phyloP scores from a whole-genome alignment of 2,113 vertebrate species.

The Gopherus evgoodei region DNA sequence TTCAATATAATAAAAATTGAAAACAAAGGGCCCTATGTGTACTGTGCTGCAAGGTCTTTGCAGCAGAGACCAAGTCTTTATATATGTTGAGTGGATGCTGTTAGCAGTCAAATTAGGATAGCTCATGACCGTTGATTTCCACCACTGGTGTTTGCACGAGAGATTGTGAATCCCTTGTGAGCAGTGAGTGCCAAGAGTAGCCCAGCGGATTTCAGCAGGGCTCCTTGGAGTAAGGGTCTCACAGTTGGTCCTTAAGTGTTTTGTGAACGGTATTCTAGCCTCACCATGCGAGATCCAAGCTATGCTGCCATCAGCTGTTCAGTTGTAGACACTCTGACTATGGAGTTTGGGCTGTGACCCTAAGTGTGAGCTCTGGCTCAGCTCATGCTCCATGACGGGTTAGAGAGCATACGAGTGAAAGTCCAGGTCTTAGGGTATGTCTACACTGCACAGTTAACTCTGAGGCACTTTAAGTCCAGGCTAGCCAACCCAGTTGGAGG shows the following conservation, averaged over 20 bases:
- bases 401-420: too few relatives aligned
- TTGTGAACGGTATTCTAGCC: neutral
- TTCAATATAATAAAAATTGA: too few relatives aligned
- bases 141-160: neutral
- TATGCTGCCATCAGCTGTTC: neutral
- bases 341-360: neutral
- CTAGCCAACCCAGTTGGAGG: neutral
- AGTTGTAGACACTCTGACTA: neutral
- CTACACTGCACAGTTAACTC: neutral
- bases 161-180: neutral
- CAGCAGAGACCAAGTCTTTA: neutral
- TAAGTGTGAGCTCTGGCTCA: neutral
- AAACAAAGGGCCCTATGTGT: too few relatives aligned
- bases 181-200: neutral
- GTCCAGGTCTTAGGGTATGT: neutral
- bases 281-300: neutral
- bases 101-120: neutral
- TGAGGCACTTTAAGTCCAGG: neutral
- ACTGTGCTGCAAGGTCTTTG: neutral
- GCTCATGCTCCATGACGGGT: neutral
- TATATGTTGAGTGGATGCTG: neutral
- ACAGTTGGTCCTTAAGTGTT: neutral
- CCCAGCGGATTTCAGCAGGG: neutral
- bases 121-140: neutral
- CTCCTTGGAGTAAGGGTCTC: neutral